Percentiles rank a stretch among this genome's conserved stretches.
Evolutionary conservation across 2,888 invertebrate genomes (phyloP).

Genomic region (Amphimallon solstitiale): DNA sequence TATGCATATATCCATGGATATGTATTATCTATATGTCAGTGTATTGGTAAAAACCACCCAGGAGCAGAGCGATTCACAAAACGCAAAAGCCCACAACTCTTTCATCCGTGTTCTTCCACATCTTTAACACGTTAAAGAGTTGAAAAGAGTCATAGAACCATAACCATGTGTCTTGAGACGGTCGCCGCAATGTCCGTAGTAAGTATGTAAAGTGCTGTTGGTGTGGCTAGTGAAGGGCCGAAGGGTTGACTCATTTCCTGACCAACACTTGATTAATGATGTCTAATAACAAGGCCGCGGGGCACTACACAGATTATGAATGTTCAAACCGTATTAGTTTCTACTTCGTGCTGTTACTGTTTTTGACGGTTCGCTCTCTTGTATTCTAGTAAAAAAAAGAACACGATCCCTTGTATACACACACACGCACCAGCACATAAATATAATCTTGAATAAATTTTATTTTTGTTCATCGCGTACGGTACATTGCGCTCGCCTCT

Average conservation of each 20-base stretch:
- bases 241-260: conserved; percentile 66
- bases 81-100: conserved; percentile 35
- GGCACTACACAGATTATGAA: conserved; percentile 52
- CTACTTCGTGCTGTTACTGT: conserved; percentile 55
- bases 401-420: conserved; percentile 21
- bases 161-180: conserved; percentile 51
- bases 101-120: conserved; percentile 42
- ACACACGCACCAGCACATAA: conserved; percentile 10
- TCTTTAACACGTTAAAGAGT: conserved; percentile 54
- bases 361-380: conserved; percentile 53
- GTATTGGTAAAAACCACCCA: conserved; percentile 49
- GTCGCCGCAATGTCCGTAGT: conserved; percentile 51
- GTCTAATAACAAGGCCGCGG: conserved; percentile 62
- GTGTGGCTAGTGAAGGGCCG: conserved; percentile 58
- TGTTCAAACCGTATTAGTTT: conserved; percentile 57
- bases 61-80: conserved; percentile 44
- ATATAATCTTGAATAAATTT: conserved; percentile 17
- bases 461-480: not conserved
- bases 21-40: conserved; percentile 22
- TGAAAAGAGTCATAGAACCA: conserved; percentile 53
- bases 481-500: too few species aligned
- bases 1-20: conserved; percentile 22
- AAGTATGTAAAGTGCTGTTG: conserved; percentile 51
- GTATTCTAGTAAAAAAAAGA: conserved; percentile 25
- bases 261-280: conserved; percentile 64